Percentiles rank a stretch among this genome's conserved stretches.
Evolutionary conservation across 2,888 invertebrate genomes (phyloP).

Genomic region (Coelopa pilipes): DNA sequence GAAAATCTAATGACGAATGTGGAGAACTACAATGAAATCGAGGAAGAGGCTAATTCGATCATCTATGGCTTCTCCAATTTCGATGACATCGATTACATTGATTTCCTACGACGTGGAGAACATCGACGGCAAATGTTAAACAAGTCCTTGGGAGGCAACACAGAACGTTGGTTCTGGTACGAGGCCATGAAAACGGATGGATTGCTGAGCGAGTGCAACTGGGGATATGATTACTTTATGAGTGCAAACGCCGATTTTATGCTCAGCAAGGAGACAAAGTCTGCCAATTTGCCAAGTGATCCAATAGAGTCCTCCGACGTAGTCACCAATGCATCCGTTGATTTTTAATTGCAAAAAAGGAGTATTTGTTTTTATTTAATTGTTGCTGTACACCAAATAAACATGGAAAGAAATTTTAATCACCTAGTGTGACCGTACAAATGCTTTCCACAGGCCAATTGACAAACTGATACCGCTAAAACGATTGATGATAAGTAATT

Average conservation of each 20-base stretch:
- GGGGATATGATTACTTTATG: constrained; percentile 49
- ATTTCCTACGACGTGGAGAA: constrained; percentile 60
- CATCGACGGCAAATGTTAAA: constrained; percentile 59
- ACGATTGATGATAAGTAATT: too few relatives aligned
- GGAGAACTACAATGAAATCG: constrained; percentile 49
- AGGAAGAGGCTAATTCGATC: constrained; percentile 47
- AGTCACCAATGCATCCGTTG: too few relatives aligned
- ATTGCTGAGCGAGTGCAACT: constrained; percentile 54
- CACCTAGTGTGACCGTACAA: too few relatives aligned
- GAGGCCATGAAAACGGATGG: constrained; percentile 47
- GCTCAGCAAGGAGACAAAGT: neutral
- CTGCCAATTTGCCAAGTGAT: neutral
- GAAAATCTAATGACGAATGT: constrained; percentile 48
- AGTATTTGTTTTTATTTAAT: too few relatives aligned
- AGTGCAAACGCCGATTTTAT: constrained; percentile 23
- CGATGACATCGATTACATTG: constrained; percentile 55
- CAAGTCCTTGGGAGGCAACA: constrained; percentile 61
- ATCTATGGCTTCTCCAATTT: constrained; percentile 50
- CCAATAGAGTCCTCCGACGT: too few relatives aligned
- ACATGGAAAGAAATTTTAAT: too few relatives aligned
- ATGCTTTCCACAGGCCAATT: too few relatives aligned
- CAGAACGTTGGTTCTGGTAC: constrained; percentile 57
- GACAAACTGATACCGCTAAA: too few relatives aligned
- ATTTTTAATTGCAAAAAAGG: too few relatives aligned
- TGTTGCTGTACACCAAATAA: too few relatives aligned